phyloP scores from a whole-genome alignment of 2,797 vertebrate species.

The Poecilia gillii region DNA sequence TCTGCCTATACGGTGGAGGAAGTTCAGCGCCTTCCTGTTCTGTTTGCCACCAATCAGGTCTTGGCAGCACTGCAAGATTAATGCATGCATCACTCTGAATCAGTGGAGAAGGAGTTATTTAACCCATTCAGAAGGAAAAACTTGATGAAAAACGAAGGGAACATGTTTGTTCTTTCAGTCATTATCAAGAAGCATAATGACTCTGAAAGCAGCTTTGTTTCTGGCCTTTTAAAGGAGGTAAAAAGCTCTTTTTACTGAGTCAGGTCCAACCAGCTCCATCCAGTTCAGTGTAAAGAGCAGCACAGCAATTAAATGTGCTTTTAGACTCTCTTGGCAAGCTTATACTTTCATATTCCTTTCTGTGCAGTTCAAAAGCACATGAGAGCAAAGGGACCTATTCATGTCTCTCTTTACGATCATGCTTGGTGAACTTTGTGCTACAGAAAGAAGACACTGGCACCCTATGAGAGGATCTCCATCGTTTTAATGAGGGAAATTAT shows the following conservation, averaged over 20 bases:
- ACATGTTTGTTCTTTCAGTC: slow-evolving; percentile 3
- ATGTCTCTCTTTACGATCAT: neutral
- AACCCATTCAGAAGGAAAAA: neutral
- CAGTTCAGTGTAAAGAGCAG: slow-evolving; percentile 12
- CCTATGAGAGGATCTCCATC: slow-evolving; percentile 7
- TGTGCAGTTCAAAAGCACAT: neutral
- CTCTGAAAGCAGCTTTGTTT: slow-evolving; percentile 9
- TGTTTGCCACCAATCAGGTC: slow-evolving; percentile 8
- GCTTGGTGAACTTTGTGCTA: slow-evolving; percentile 13
- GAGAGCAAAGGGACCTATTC: neutral
- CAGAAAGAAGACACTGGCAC: neutral
- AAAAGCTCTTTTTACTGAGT: slow-evolving; percentile 10
- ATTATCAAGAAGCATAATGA: slow-evolving; percentile 10
- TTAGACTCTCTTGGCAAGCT: slow-evolving; percentile 17
- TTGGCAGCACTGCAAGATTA: slow-evolving; percentile 17
- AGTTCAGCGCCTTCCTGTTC: slow-evolving; percentile 20
- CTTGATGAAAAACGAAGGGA: neutral
- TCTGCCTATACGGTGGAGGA: slow-evolving; percentile 25
- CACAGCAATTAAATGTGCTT: slow-evolving; percentile 11
- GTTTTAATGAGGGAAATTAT: slow-evolving; percentile 3
- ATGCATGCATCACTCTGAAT: slow-evolving; percentile 17
- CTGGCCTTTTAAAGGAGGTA: slow-evolving; percentile 4
- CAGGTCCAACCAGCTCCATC: slow-evolving; percentile 6
- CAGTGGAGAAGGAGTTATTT: slow-evolving; percentile 12
- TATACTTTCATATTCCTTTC: neutral